Base-by-base conservation (phyloP, 2,113 vertebrate species). In the Anolis sagrei region DNA sequence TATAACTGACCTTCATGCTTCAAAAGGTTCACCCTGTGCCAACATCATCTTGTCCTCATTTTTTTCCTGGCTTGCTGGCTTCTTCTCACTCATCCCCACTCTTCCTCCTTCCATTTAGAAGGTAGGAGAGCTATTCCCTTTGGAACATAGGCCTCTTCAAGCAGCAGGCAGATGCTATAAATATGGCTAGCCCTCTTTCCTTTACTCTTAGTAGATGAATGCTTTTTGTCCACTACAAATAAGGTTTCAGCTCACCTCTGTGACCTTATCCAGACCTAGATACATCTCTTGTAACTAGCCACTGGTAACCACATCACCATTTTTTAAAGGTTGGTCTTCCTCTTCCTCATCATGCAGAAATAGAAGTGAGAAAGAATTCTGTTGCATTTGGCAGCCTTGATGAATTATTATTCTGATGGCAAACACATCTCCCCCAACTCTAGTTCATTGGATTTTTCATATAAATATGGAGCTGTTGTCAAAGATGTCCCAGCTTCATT, bases 141-240 rank as follows among this genome's bases (percentile, higher is more conserved):
- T 83, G 85, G 77, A 92, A 18, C 69, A 32, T 83, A 61, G 54
- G 75, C 32, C 86, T 87, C 75, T 61, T 62, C 39, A 81, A 92
- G 80, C 88, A 91, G 87, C 86, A 86, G 85, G 87, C 27, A 54
- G 89, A 83, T n/a, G 68, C 88, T 90, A 89, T 87, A 92, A 87
- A 92, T 88, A 89, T 73, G 77, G 89, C 68, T 21, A 81, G 34
- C 51, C 70, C 88, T 21, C 74, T 78, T 70, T 72, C 84, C 86
- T 86, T 93, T 81, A 87, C 88, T 64, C 77, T 85, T 32, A 68
- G 70, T n/a, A 88, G 72, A 70, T 72, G 85, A 91, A 86, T 61
- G 75, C 72, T 92, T 89, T 90, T 72, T 89, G 87, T 51, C 27
- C 62, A n/a, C 70, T 0, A 0, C 21, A 81, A 72, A 76, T 79